Percentiles rank a stretch among this genome's conserved stretches.
phyloP scores from a whole-genome alignment of 2,888 invertebrate genomes.

The Aelia acuminata region DNA sequence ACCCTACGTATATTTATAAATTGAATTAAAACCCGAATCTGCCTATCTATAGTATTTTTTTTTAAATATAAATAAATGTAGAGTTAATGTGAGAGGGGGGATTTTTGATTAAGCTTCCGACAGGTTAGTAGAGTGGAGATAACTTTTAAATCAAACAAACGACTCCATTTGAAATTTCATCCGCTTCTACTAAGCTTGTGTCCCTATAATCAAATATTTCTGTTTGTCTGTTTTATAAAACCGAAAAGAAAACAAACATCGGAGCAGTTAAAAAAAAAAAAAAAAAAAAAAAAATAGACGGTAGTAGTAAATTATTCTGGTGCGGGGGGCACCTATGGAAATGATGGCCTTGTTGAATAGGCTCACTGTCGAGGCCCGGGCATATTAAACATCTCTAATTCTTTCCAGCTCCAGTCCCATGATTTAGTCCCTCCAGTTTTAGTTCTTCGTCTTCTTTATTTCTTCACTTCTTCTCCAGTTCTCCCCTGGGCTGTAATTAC shows the following conservation, averaged over 20 bases:
- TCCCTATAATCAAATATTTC: conserved; percentile 58
- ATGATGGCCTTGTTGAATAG: conserved; percentile 53
- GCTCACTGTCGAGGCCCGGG: conserved; percentile 20
- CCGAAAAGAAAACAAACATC: conserved; percentile 53
- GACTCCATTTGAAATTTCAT: conserved; percentile 56
- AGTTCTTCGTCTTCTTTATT: conserved; percentile 42
- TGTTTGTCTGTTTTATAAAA: conserved; percentile 49
- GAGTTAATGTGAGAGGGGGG: background rate
- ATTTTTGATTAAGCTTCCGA: conserved; percentile 23
- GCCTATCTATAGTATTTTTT: background rate
- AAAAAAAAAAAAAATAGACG: background rate
- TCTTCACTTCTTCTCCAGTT: conserved; percentile 48
- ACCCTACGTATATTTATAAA: conserved; percentile 34
- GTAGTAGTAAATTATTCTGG: conserved; percentile 33
- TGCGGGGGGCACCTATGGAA: conserved; percentile 19
- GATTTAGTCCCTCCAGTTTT: conserved; percentile 52
- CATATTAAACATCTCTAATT: conserved; percentile 57
- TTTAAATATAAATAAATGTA: no score
- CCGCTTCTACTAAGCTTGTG: conserved; percentile 54
- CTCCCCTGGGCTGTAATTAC: conserved; percentile 12
- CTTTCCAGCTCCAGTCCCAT: conserved; percentile 49
- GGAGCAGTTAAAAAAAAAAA: background rate
- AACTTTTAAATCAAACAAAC: conserved; percentile 50
- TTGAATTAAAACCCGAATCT: conserved; percentile 7
- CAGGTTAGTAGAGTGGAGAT: no score